Evolutionary conservation across 2,888 invertebrate genomes (phyloP).

Genomic region (Dolichopus griseipennis): DNA sequence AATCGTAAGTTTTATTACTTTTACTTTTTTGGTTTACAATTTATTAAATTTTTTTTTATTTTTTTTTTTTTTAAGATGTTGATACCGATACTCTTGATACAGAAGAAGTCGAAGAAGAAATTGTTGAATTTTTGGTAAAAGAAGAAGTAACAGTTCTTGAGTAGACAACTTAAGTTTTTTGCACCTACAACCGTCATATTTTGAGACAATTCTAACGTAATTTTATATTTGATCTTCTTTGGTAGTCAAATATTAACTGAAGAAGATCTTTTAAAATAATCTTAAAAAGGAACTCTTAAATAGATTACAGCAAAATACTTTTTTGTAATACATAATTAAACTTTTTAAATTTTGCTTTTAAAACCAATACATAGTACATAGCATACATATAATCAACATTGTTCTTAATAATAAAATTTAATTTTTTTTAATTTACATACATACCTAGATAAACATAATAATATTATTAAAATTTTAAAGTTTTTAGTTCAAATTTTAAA

Average conservation of each 20-base stretch:
- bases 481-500: no score
- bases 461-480: no score
- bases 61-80: constrained; percentile 56
- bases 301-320: background rate
- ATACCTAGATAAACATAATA: no score
- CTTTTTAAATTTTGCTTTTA: no score
- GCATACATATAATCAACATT: no score
- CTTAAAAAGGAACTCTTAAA: background rate
- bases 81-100: constrained; percentile 90
- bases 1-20: constrained; percentile 57
- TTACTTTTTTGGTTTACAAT: background rate
- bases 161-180: constrained; percentile 42
- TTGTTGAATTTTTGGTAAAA: constrained; percentile 96
- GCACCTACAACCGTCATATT: no score
- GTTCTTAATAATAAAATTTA: no score
- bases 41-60: background rate
- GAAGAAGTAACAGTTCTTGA: constrained; percentile 79
- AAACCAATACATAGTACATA: no score
- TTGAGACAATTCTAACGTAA: background rate
- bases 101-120: constrained; percentile 89
- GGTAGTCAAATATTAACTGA: background rate
- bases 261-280: background rate
- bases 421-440: no score
- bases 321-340: background rate
- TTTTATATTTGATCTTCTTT: background rate